Evolutionary conservation across 2,113 vertebrate species (phyloP).

Genomic region (Rattus rattus): DNA sequence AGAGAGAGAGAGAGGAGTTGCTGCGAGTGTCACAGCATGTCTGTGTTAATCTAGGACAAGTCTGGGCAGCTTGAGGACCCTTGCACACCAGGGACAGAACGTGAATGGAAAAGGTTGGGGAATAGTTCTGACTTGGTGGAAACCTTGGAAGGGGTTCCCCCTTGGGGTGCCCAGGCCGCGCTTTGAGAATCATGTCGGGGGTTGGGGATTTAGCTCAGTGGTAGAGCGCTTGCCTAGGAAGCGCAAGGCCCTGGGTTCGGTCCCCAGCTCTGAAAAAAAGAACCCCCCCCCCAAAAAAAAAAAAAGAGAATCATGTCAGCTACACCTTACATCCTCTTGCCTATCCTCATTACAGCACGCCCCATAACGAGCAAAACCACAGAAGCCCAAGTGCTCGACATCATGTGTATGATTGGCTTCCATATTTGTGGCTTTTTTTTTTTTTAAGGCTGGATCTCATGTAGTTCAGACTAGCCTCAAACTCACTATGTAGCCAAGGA

Average conservation of each 20-base stretch:
- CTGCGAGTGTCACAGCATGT: neutral
- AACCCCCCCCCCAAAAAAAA: no score
- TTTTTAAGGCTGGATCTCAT: no score
- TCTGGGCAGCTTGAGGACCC: neutral
- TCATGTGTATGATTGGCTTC: neutral
- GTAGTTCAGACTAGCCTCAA: neutral
- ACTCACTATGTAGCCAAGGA: neutral
- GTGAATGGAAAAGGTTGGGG: neutral
- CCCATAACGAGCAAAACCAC: neutral
- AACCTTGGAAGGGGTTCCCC: neutral
- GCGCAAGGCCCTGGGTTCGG: no score
- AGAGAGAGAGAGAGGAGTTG: neutral
- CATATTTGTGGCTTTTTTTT: neutral
- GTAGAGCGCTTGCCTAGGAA: no score
- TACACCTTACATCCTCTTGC: neutral
- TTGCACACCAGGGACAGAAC: neutral
- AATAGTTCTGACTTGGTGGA: neutral
- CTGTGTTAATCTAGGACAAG: neutral
- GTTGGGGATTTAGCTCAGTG: no score
- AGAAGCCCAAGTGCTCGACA: neutral
- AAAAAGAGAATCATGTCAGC: neutral
- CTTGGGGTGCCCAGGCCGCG: neutral
- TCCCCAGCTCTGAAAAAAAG: no score
- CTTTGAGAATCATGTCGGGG: neutral
- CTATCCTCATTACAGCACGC: neutral